Conservation (phyloP, 2,888 invertebrate species). For the Macaria notata region DNA sequence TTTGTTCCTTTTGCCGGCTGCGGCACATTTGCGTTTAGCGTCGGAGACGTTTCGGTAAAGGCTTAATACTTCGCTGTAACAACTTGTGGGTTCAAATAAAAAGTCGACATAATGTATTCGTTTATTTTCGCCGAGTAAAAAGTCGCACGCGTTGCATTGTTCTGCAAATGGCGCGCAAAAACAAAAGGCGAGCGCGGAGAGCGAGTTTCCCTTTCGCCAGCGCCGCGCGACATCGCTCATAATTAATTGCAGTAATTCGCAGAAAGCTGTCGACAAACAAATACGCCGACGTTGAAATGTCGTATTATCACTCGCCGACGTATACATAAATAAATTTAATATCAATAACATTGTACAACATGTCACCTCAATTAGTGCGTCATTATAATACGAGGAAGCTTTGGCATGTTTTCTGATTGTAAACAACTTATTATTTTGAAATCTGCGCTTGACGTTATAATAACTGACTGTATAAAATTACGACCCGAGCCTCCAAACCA, state of each 20-base stretch:
- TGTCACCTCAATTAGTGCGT: slow-evolving; percentile 40
- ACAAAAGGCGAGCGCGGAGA: slow-evolving; percentile 52
- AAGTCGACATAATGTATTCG: slow-evolving; percentile 53
- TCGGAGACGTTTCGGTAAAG: slow-evolving; percentile 46
- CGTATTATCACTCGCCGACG: slow-evolving; percentile 65
- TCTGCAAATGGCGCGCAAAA: slow-evolving; percentile 71
- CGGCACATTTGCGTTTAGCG: slow-evolving; percentile 25
- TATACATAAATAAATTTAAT: slow-evolving; percentile 63
- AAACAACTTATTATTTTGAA: slow-evolving; percentile 22
- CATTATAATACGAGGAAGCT: slow-evolving; percentile 6
- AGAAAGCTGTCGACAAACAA: slow-evolving; percentile 67
- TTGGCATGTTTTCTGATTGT: slow-evolving; percentile 22
- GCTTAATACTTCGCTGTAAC: slow-evolving; percentile 38
- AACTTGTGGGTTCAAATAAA: slow-evolving; percentile 41
- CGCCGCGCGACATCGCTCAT: slow-evolving; percentile 53
- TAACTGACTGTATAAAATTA: slow-evolving; percentile 10
- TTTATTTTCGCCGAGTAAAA: slow-evolving; percentile 68
- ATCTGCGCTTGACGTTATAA: slow-evolving; percentile 18
- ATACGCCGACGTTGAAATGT: slow-evolving; percentile 57
- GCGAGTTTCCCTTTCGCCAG: slow-evolving; percentile 41
- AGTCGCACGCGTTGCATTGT: slow-evolving; percentile 69
- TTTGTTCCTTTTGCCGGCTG: slow-evolving; percentile 35
- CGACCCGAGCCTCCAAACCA: neutral
- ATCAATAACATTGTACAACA: slow-evolving; percentile 50
- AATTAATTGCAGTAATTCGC: slow-evolving; percentile 76